A percentile compares a stretch with the other conserved stretches of the same genome.
Evolutionary conservation across 2,888 invertebrate species (phyloP).

Genomic region (Lycophotia porphyrea): DNA sequence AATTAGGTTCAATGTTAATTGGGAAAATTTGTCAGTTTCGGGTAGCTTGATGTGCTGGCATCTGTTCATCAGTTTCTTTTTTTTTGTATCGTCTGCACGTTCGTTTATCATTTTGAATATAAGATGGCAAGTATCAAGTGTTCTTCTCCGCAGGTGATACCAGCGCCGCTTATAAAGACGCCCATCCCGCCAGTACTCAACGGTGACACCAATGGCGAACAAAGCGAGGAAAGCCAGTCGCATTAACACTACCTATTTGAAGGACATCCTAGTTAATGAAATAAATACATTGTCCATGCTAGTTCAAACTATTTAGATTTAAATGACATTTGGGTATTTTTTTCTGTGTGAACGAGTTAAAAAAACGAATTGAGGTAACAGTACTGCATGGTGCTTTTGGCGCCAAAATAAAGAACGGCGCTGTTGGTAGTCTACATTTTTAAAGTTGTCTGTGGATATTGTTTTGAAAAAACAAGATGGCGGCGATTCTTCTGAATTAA

Average conservation of each 20-base stretch:
- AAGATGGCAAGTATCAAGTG: slow-evolving; percentile 22
- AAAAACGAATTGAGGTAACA: slow-evolving; percentile 48
- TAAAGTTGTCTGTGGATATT: not conserved
- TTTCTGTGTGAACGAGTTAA: slow-evolving; percentile 62
- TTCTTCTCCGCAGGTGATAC: slow-evolving; percentile 82
- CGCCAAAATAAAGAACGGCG: not conserved
- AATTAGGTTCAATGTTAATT: too few relatives aligned
- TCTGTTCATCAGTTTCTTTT: not conserved
- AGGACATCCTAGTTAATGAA: slow-evolving; percentile 52
- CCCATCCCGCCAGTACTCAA: slow-evolving; percentile 80
- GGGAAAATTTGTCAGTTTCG: too few relatives aligned
- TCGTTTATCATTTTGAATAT: slow-evolving; percentile 2
- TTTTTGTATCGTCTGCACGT: slow-evolving; percentile 26
- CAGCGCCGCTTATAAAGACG: slow-evolving; percentile 85
- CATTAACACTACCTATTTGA: slow-evolving; percentile 71
- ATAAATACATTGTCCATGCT: slow-evolving; percentile 62
- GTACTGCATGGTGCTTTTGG: not conserved
- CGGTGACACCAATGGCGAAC: slow-evolving; percentile 83
- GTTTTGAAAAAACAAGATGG: not conserved
- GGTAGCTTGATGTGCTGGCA: too few relatives aligned
- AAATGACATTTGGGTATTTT: slow-evolving; percentile 70
- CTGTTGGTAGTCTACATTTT: not conserved
- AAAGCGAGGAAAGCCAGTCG: slow-evolving; percentile 71
- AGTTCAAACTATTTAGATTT: slow-evolving; percentile 61
- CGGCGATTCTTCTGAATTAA: not conserved